Conservation (phyloP, 2,888 invertebrate species). For the Drosophila pseudotalamancana region DNA sequence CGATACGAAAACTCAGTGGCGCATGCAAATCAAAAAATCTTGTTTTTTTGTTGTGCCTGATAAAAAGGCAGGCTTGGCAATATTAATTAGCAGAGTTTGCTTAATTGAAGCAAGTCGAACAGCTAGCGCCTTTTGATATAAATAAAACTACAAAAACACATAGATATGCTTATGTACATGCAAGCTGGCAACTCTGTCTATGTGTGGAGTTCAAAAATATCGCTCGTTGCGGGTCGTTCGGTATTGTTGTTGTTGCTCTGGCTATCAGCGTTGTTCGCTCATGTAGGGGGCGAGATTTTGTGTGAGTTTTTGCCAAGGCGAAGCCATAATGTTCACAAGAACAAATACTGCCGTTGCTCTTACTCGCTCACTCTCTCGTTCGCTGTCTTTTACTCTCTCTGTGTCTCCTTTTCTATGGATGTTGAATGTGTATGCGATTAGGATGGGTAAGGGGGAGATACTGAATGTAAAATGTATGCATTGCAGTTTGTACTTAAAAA, state of each 20-base stretch:
- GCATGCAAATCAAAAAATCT: conserved; percentile 44
- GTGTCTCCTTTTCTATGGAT: conserved; percentile 40
- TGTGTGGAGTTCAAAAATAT: conserved; percentile 76
- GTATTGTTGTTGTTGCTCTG: conserved; percentile 31
- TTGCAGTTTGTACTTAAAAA: conserved; percentile 72
- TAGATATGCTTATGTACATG: background rate
- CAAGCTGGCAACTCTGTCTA: conserved; percentile 66
- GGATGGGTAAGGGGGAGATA: conserved; percentile 18
- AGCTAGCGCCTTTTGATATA: conserved; percentile 39
- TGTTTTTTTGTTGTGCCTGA: conserved; percentile 36
- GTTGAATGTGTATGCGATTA: conserved; percentile 3
- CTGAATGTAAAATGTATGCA: conserved; percentile 59
- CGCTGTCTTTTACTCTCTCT: conserved; percentile 10
- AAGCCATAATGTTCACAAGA: conserved; percentile 73
- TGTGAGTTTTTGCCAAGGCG: conserved; percentile 54
- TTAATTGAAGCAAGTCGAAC: conserved; percentile 46
- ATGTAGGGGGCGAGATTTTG: conserved; percentile 66
- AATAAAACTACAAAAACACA: conserved; percentile 21
- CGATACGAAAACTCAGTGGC: conserved; percentile 30
- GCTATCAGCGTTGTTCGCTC: conserved; percentile 34
- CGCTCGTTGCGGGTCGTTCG: conserved; percentile 43
- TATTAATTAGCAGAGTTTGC: conserved; percentile 40
- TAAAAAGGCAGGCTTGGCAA: conserved; percentile 40
- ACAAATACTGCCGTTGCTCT: conserved; percentile 65
- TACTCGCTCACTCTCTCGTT: conserved; percentile 14